Evolutionary conservation across 2,888 invertebrate species (phyloP), one percentile per base, ranked within the genome.

Genomic region (Luperina nickerlii): DNA sequence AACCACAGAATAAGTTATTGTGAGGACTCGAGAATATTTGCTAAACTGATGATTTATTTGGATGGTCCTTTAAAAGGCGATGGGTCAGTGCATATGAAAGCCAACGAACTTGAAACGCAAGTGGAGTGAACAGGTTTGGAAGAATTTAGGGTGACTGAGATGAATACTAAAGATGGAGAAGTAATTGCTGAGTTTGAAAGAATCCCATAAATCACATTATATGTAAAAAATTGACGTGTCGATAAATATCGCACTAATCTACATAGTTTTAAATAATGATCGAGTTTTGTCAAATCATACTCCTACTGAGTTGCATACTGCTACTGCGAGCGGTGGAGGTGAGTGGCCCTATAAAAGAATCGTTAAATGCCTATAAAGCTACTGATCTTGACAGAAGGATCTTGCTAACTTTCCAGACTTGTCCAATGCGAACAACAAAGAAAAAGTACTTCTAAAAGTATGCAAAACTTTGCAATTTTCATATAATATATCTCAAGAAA

Each of bases 1-100:
- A 90, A 89, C 88, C 90, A 89, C 87, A 85, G 89, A 91, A 86
- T 90, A 86, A 90, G 83, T 90, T 89, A 91, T 89, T 87, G 88
- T 89, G 83, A 84, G 83, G 85, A 87, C 84, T 87, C 76, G 74
- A 86, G 83, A 84, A 88, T 89, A 89, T 89, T 89, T 89, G 85
- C 87, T 77, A 86, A 87, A 82, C 62, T 79, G 62, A 81, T 90
- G 84, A 86, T 89, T 86, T 83, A 90, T 89, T 60, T 81, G 76
- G 74, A 84, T 81, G 81, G 84, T 85, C 77, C 80, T 81, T 65
- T 76, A 78, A 81, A 80, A 88, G 76, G 57, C 74, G 87, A 75
- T 71, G 81, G 82, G 77, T 80, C 72, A 75, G 62, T 79, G 68
- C 75, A 84, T 74, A 78, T 72, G 78, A 74, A 70, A 85, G 87